phyloP scores from a whole-genome alignment of 2,797 vertebrate genomes.

The Acipenser transmontanus region DNA sequence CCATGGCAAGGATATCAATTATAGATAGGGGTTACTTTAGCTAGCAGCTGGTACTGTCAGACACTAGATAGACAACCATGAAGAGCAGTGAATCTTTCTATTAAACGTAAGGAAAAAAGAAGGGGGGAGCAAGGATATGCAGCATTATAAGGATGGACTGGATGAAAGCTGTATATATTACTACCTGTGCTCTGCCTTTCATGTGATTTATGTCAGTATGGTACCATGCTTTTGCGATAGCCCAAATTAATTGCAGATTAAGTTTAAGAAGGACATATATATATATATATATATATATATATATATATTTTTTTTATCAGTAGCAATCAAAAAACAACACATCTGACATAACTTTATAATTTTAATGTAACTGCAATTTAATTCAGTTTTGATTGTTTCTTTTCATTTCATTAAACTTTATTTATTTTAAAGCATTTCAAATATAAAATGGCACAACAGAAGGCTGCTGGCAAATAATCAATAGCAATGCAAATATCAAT shows the following conservation, averaged over 20 bases:
- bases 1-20: constrained; percentile 98
- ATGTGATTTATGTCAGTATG: constrained; percentile 2
- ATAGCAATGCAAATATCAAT: too few relatives aligned
- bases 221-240: not conserved
- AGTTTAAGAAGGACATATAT: not conserved
- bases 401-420: too few relatives aligned
- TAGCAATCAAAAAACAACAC: too few relatives aligned
- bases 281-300: too few relatives aligned
- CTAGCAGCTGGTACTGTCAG: constrained; percentile 87
- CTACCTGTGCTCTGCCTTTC: constrained; percentile 19
- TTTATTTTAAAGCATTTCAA: too few relatives aligned
- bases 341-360: too few relatives aligned
- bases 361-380: too few relatives aligned
- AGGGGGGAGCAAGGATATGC: constrained; percentile 40
- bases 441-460: too few relatives aligned
- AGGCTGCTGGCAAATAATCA: too few relatives aligned
- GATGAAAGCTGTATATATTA: constrained; percentile 41
- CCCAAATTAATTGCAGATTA: not conserved
- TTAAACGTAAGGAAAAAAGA: constrained; percentile 72
- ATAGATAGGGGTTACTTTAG: constrained; percentile 98
- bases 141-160: constrained; percentile 59
- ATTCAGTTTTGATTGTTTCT: too few relatives aligned
- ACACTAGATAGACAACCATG: constrained; percentile 89
- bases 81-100: constrained; percentile 95
- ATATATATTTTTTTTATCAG: too few relatives aligned